phyloP scores from a whole-genome alignment of 1,140 invertebrate species.

The Conus betulinus region DNA sequence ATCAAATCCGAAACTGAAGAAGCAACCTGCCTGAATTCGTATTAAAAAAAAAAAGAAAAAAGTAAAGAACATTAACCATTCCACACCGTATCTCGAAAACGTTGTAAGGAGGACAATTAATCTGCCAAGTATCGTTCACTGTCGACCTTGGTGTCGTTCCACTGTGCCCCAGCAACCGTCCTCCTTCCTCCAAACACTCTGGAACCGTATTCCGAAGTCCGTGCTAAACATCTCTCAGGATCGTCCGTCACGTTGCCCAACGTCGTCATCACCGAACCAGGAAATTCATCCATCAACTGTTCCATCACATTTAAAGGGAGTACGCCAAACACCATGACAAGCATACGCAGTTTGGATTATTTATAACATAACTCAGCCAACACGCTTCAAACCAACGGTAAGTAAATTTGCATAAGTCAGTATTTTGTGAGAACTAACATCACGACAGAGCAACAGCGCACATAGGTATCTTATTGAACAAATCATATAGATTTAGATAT shows the following conservation, averaged over 20 bases:
- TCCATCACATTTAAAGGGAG: not conserved
- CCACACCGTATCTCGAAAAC: not conserved
- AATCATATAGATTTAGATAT: slow-evolving; percentile 9
- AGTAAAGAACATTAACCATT: not conserved
- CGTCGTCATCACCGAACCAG: not conserved
- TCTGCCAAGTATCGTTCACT: not conserved
- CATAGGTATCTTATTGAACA: slow-evolving; percentile 8
- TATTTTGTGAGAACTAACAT: not conserved
- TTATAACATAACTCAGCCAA: not conserved
- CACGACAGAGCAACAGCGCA: slow-evolving; percentile 9
- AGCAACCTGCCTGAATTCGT: not conserved
- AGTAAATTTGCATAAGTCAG: slow-evolving; percentile 7
- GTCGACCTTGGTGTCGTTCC: not conserved
- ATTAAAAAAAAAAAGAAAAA: too few relatives aligned
- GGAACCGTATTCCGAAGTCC: not conserved
- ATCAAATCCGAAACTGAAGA: not conserved
- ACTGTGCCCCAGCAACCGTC: not conserved
- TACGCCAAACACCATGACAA: not conserved
- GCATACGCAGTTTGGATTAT: not conserved
- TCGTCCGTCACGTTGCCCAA: not conserved
- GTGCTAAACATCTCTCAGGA: not conserved
- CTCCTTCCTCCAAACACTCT: not conserved
- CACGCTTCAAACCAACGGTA: slow-evolving; percentile 2
- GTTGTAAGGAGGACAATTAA: not conserved
- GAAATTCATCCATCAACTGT: not conserved